Base-by-base conservation (phyloP, 2,113 vertebrate genomes). In the Cebidichthys violaceus region DNA sequence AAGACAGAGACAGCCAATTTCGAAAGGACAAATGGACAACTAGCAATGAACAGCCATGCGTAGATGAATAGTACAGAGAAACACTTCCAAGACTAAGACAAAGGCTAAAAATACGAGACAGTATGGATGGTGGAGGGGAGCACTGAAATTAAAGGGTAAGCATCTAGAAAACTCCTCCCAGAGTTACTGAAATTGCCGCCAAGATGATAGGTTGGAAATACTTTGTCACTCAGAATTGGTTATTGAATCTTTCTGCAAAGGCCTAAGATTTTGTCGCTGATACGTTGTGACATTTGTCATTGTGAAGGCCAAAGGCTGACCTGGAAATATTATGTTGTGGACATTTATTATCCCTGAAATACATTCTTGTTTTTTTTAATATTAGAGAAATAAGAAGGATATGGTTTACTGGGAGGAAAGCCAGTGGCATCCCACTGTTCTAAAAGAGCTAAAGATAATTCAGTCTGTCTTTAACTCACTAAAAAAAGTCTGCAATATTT, bases 341-440 rank as follows among this genome's bases (percentile, higher is more conserved):
- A 37, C 45, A 24, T 77, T 79, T 66, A 43, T 11, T 41, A 68
- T n/a, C 22, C 33, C 52, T 68, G n/a, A 64, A 52, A 69, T 64
- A 29, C 43, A 62, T 81, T 75, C 62, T 41, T 24, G 20, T 9
- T 78, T 86, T 70, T 79, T 71, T 37, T n/a, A n/a, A 75, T 57
- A 75, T 75, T 83, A 15, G 66, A 82, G 17, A 72, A 77, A 86
- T 74, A 65, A 55, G 20, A 78, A 61, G 60, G 70, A 45, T 55
- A 37, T 43, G 84, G 65, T 84, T 90, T 39, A 88, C 73, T 84
- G 75, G 86, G 83, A 89, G 82, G 35, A 60, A 77, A 55, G 81
- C 75, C 81, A 81, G 41, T 70, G 55, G 55, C 60, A 69, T 88
- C 52, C 70, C 27, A 74, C 71, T 68, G 77, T 75, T 86, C 72